Base-by-base conservation (phyloP, 2,888 invertebrate genomes). In the Cantharis rustica region DNA sequence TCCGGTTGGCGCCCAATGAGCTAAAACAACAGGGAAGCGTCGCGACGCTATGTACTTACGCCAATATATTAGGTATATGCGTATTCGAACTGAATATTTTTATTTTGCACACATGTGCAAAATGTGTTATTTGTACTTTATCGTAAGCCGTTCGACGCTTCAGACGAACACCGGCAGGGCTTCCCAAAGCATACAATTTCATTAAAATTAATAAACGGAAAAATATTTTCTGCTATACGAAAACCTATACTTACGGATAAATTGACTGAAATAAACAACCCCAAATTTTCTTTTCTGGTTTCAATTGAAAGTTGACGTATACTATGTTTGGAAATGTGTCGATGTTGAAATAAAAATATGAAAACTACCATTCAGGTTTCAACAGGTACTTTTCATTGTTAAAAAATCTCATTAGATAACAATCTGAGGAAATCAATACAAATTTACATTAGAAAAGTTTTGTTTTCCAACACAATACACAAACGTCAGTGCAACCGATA, bases 1-100 rank as follows among this genome's bases (percentile, higher is more conserved):
- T 86, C 86, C 87, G 87, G 85, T 86, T 85, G 87, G 86, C 87
- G 87, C 86, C 88, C 88, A 88, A 88, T 88, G 87, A 88, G 88
- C 87, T 88, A 87, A 88, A 88, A 88, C 88, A 88, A 87, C 86
- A 85, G 86, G 84, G 79, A 83, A 80, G 84, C 86, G 86, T 86
- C 87, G 86, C 87, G 87, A 83, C 86, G 87, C 78, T 78, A 69
- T 76, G 75, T 77, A 75, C 77, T 72, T 66, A 75, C 75, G 27
- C 72, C 69, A 75, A 77, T 75, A 68, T 68, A 72, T 73, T 68
- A 71, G 16, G 23, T 23, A 66, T 66, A 64, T 64, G 20, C 20
- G 64, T 64, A 66, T 23, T 20, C 23, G 20, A 63, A 66, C 47
- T n/a, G n/a, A 20, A 66, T 13, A 66, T 17, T 66, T 20, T 20